Base-by-base conservation (phyloP, 2,888 invertebrate genomes). In the Eristalinus aeneus region DNA sequence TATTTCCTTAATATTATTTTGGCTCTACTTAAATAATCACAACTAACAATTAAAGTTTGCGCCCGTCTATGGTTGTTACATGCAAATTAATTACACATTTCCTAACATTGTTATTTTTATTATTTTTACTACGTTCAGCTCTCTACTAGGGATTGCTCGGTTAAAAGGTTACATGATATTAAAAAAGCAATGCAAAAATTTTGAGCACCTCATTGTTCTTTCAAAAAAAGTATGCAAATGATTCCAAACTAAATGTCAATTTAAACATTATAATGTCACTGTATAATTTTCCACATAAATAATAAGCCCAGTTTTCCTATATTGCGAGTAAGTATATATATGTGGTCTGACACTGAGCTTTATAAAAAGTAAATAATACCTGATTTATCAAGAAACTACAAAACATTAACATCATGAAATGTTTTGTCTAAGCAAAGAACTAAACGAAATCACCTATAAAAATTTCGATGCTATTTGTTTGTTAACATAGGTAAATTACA, bases 1-100 rank as follows among this genome's bases (percentile, higher is more conserved):
- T 65, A 53, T 71, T 60, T 72, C 53, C 20, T 72, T 72, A 46
- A 78, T 67, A 39, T 1, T 56, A 56, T 27, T 74, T 69, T 84
- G 67, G 46, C 34, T 73, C 85, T 85, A 85, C 85, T 85, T 81
- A 85, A 85, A 85, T 76, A 85, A 85, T 85, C 85, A 85, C 85
- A 85, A 85, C 85, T 85, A 85, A 85, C 85, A 85, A 77, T 85
- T 64, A 85, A 81, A 76, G 68, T 76, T 85, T 85, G 80, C 80
- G 81, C 76, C 84, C 54, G 67, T 81, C 80, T 85, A 85, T 72
- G 36, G 46, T 65, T 63, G 69, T 75, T 31, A 54, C 77, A 77
- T 68, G 85, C 73, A 85, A 85, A 81, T 81, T 63, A 85, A 85
- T 85, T 81, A 81, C 85, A 85, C 85, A 77, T 56, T 68, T 81